phyloP scores from a whole-genome alignment of 2,888 invertebrate genomes.

The Drosophila percnosoma region DNA sequence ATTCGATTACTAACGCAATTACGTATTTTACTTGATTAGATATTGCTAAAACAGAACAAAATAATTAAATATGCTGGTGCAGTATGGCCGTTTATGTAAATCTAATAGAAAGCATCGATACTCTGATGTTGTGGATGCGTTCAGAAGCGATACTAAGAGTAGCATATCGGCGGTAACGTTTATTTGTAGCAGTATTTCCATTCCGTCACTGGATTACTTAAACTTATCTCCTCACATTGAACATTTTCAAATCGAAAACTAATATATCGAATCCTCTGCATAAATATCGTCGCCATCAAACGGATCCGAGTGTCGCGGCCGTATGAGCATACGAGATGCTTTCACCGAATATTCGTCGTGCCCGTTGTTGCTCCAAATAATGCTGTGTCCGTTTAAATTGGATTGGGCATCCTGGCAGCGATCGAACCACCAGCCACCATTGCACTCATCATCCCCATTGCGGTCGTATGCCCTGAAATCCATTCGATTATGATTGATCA shows the following conservation, averaged over 20 bases:
- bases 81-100: constrained; percentile 19
- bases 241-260: constrained; percentile 18
- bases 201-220: constrained; percentile 31
- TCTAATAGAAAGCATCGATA: constrained; percentile 23
- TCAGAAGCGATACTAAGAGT: constrained; percentile 39
- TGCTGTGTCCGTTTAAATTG: constrained; percentile 82
- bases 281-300: constrained; percentile 27
- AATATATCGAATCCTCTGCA: constrained; percentile 25
- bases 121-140: constrained; percentile 26
- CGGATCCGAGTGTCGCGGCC: constrained; percentile 59
- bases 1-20: not conserved
- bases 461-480: constrained; percentile 84
- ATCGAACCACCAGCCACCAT: constrained; percentile 88
- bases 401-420: constrained; percentile 74
- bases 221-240: not conserved
- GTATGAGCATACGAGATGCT: constrained; percentile 85
- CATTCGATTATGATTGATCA: constrained; percentile 86
- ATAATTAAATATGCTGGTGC: not conserved
- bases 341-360: constrained; percentile 86
- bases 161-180: constrained; percentile 53
- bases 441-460: constrained; percentile 85
- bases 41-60: not conserved
- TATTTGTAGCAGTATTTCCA: constrained; percentile 52
- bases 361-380: constrained; percentile 87
- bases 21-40: not conserved